phyloP scores from a whole-genome alignment of 2,797 vertebrate species.

The Mus minutoides region DNA sequence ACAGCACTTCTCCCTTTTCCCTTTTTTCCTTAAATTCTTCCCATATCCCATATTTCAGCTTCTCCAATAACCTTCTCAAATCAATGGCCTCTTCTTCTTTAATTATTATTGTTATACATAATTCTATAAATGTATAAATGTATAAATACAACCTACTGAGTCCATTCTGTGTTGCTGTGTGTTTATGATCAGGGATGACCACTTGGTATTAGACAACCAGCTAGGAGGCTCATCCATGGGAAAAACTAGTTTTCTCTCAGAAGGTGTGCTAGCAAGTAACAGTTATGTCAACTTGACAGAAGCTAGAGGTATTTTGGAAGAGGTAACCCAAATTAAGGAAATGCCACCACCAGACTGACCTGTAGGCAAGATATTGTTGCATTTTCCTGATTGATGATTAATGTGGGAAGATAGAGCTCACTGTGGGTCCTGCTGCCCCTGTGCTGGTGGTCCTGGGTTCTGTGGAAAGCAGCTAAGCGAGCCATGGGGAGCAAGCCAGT shows the following conservation, averaged over 20 bases:
- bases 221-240: not conserved
- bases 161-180: not conserved
- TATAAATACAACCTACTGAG: not conserved
- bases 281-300: no score
- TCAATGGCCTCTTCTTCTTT: not conserved
- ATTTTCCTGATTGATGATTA: no score
- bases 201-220: not conserved
- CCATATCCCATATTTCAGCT: not conserved
- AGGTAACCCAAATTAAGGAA: no score
- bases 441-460: no score
- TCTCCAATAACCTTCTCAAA: not conserved
- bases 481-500: no score
- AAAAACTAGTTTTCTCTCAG: not conserved
- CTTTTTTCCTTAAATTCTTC: not conserved
- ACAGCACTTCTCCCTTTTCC: not conserved
- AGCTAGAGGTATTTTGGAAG: no score
- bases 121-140: not conserved
- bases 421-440: no score
- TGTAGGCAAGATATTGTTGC: no score
- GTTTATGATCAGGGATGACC: not conserved
- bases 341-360: no score
- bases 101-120: not conserved
- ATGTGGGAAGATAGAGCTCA: no score
- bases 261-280: not conserved
- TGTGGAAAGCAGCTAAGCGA: no score